Percentiles rank a stretch among this genome's conserved stretches.
Evolutionary conservation across 1,140 invertebrate genomes (phyloP).

Genomic region (Orius insidiosus): DNA sequence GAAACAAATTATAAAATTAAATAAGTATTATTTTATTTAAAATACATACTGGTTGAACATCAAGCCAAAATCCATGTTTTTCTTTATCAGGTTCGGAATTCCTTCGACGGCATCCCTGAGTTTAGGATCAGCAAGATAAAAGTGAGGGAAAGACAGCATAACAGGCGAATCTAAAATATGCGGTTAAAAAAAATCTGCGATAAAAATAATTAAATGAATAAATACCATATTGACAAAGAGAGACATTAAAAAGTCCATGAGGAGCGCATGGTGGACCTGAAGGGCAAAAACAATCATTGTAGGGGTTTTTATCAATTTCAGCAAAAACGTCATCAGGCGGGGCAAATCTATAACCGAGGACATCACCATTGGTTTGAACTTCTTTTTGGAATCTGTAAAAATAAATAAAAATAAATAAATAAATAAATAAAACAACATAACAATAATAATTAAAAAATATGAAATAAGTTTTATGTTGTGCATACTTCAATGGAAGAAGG

Average conservation of each 20-base stretch:
- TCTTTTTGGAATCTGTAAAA: constrained; percentile 37
- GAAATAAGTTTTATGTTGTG: constrained; percentile 14
- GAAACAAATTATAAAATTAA: background rate
- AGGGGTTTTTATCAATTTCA: constrained; percentile 46
- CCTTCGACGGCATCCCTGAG: constrained; percentile 60
- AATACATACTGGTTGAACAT: constrained; percentile 60
- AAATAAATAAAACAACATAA: too few species aligned
- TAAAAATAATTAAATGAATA: background rate
- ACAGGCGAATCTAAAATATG: constrained; percentile 62
- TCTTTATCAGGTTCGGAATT: constrained; percentile 57
- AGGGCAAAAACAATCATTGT: constrained; percentile 68
- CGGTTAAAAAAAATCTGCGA: background rate
- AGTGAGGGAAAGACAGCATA: constrained; percentile 77
- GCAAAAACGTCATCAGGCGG: constrained; percentile 61
- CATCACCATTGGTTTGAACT: constrained; percentile 37
- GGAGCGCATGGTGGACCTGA: constrained; percentile 69
- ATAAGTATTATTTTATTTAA: background rate
- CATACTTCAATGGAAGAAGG: constrained; percentile 49
- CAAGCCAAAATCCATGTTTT: constrained; percentile 63
- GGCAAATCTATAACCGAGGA: constrained; percentile 58
- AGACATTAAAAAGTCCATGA: constrained; percentile 70
- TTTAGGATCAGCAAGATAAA: constrained; percentile 64
- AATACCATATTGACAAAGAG: constrained; percentile 64
- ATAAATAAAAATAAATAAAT: constrained; percentile 3
- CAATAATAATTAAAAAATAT: too few species aligned